Base-by-base conservation (phyloP, 2,797 vertebrate genomes). In the Staurois parvus region DNA sequence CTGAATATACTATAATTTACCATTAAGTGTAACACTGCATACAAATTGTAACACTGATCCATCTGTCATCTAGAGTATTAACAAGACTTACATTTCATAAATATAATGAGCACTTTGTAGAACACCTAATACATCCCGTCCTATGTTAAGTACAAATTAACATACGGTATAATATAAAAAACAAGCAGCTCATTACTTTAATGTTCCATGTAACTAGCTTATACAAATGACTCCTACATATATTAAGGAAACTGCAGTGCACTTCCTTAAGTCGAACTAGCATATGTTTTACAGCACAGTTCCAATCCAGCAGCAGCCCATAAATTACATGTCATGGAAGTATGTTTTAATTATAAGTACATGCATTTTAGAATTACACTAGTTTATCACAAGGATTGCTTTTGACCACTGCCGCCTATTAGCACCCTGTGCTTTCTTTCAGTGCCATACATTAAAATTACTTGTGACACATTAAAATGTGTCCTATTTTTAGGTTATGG, bases 301-400 rank as follows among this genome's bases (percentile, higher is more conserved):
- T 79, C 64, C 67, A 74, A 73, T 78, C 77, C 62, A 74, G 85
- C 37, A 73, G 85, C 81, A 79, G 85, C 40, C 75, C 34, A 74
- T 69, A 83, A 78, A 72, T 87, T 83, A 87, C 29, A 79, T 74
- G 80, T 73, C 75, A 79, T 52, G 48, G 19, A 86, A 83, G 79
- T 75, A 83, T 79, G 85, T 87, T 87, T 83, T 87, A 83, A 87
- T 87, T 88, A 89, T 87, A n/a, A 84, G 52, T 83, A 21, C 45
- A 86, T 89, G 88, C 79, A 86, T 64, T 87, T 83, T 34, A 67
- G 68, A 87, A 83, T 79, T 74, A 74, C 37, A 72, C 85, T 83
- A 87, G 85, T 87, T 87, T 83, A 87, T 87, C 85, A 87, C 81
- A 32, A 34, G 70, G 32, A 83, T 87, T 79, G 82, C 29, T 73